A percentile compares a stretch with the other conserved stretches of the same genome.
Evolutionary conservation across 2,113 vertebrate species (phyloP).

Genomic region (human): GRCh38 chr3:33518501-33519000

Average conservation of each 20-base stretch:
- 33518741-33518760: neutral
- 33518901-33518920: neutral
- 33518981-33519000: neutral
- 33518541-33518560: neutral
- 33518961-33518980: neutral
- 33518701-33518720: neutral
- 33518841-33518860: neutral
- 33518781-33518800: neutral
- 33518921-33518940: neutral
- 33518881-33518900: neutral
- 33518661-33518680: neutral
- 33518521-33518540: neutral
- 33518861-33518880: neutral
- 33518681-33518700: neutral
- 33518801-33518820: slow-evolving; percentile 7
- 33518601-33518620: neutral
- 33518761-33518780: neutral
- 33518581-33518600: neutral
- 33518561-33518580: neutral
- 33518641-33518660: neutral
- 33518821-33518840: neutral
- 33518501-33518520: neutral
- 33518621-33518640: neutral
- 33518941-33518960: neutral
- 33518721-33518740: neutral